Percentiles rank a stretch among this genome's conserved stretches.
Evolutionary conservation across 1,140 invertebrate genomes (phyloP).

Genomic region (Sarcophaga peregrina): DNA sequence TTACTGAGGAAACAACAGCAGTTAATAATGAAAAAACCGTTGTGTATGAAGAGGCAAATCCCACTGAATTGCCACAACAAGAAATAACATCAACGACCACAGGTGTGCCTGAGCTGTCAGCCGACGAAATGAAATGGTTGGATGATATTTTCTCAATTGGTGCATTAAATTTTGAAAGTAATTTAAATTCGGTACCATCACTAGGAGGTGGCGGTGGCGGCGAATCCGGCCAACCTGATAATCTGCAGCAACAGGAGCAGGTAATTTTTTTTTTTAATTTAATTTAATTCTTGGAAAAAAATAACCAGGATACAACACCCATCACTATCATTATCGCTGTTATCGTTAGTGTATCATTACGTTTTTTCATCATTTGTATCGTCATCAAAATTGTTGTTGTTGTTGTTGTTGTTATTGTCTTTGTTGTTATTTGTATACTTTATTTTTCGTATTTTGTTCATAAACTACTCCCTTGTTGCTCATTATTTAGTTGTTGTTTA

Average conservation of each 20-base stretch:
- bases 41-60: conserved; percentile 22
- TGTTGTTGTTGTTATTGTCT: background rate
- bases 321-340: background rate
- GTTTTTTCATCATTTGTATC: no score
- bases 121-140: conserved; percentile 64
- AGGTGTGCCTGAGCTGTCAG: conserved; percentile 56
- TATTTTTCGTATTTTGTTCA: background rate
- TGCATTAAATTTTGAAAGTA: conserved; percentile 61
- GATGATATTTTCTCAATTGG: conserved; percentile 63
- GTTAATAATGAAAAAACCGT: conserved; percentile 28
- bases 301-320: background rate
- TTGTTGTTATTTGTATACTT: background rate
- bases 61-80: background rate
- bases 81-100: conserved; percentile 39
- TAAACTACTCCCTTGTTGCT: conserved; percentile 23
- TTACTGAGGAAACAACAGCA: conserved; percentile 35
- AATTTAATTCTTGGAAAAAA: background rate
- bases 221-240: conserved; percentile 30
- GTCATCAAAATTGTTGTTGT: background rate
- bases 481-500: conserved; percentile 6
- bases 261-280: conserved; percentile 1
- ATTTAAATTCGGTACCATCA: conserved; percentile 45
- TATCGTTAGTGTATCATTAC: background rate
- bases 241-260: conserved; percentile 47
- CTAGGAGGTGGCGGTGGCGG: conserved; percentile 31